Base-by-base conservation (phyloP, 23 tunicate genomes). In the Aplidium turbinatum region DNA sequence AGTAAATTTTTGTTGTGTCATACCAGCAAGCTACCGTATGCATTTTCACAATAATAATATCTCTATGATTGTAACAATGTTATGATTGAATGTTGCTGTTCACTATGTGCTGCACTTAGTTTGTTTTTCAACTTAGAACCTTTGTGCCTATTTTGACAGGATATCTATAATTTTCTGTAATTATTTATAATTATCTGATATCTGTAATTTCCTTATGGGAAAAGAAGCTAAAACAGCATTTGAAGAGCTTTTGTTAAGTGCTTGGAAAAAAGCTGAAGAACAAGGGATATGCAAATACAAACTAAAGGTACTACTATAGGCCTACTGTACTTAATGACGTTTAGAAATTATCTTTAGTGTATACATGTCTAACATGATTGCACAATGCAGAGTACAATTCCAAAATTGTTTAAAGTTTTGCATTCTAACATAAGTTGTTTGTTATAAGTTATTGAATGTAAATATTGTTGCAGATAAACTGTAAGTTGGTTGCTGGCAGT, bases 191-290 rank as follows among this genome's bases (percentile, higher is more conserved):
- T n/a, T n/a, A n/a, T n/a, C n/a, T n/a, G n/a, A n/a, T n/a, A n/a
- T n/a, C n/a, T n/a, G n/a, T n/a, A n/a, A n/a, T n/a, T n/a, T n/a
- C n/a, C n/a, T n/a, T n/a, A n/a, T n/a, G n/a, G n/a, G n/a, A n/a
- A n/a, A n/a, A n/a, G n/a, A n/a, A n/a, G n/a, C n/a, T n/a, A n/a
- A n/a, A n/a, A n/a, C 70, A 33, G 11, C 31, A 27, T 58, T 63
- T 22, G 46, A 63, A 19, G 3, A 32, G 35, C 6, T 31, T 3
- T 35, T 63, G 22, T 3, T 63, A 3, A 19, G 30, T 28, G 28
- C 26, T 19, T 76, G 82, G 82, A 61, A 60, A 30, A 60, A 76
- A 6, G 72, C 33, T 2, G 67, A 76, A 52, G 60, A 62, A 18
- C 47, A 46, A 11, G 72, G 72, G 46, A 46, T 60, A 28, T 76